A percentile compares a stretch with the other conserved stretches of the same genome.
Evolutionary conservation across 2,113 vertebrate species (phyloP).

Genomic region (Alethe diademata): DNA sequence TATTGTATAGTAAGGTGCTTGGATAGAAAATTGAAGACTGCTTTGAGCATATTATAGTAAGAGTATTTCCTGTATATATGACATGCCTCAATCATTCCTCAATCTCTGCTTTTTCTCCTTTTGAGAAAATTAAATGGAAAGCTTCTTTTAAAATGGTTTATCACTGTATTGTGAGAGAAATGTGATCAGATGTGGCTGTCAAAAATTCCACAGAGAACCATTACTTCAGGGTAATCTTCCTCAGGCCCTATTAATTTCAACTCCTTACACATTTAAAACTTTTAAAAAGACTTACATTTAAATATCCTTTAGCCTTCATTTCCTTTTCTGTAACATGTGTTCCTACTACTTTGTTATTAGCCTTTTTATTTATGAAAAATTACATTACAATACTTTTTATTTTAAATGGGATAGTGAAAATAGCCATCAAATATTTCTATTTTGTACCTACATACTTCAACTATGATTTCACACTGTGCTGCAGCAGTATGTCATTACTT

Average conservation of each 20-base stretch:
- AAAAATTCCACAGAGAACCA: background rate
- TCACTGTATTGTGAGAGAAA: background rate
- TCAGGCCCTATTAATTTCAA: background rate
- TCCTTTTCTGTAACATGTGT: background rate
- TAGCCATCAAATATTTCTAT: background rate
- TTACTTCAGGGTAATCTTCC: background rate
- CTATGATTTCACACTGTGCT: background rate
- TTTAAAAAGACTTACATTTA: background rate
- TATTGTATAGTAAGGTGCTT: background rate
- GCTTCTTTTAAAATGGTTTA: background rate
- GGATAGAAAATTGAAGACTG: background rate
- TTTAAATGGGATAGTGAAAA: background rate
- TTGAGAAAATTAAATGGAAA: background rate
- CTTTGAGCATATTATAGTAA: background rate
- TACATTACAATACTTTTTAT: background rate
- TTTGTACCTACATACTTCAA: background rate
- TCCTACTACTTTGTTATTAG: background rate
- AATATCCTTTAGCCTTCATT: background rate
- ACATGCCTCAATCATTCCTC: background rate
- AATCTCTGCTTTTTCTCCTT: background rate
- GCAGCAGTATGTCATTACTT: background rate
- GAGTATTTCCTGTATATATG: background rate
- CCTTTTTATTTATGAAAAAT: background rate
- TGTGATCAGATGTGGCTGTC: background rate
- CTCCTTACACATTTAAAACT: background rate